phyloP scores from a whole-genome alignment of 2,888 invertebrate species.

The Tipula helvola region DNA sequence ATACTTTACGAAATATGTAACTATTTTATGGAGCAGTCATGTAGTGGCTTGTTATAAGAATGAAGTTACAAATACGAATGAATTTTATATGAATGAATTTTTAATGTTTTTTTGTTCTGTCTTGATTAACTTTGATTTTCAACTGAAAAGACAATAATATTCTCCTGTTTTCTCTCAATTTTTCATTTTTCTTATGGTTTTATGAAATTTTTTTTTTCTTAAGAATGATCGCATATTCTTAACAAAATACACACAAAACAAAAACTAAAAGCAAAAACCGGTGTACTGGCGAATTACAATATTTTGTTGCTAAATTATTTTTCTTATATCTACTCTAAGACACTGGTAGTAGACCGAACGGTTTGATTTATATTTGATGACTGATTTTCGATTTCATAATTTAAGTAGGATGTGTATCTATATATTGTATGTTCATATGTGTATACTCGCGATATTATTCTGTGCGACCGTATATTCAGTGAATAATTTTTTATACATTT shows the following conservation, averaged over 20 bases:
- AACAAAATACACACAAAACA: neutral
- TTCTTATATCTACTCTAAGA: neutral
- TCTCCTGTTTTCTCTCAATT: neutral
- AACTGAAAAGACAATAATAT: neutral
- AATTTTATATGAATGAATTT: constrained; percentile 9
- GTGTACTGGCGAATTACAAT: neutral
- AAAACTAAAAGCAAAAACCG: neutral
- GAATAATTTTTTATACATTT: neutral
- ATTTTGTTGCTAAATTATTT: neutral
- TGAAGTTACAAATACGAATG: constrained; percentile 8
- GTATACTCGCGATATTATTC: neutral
- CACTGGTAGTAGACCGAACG: neutral
- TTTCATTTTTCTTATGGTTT: neutral
- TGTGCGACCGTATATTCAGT: neutral
- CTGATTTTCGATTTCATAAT: neutral
- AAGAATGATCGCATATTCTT: neutral
- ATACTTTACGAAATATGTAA: neutral
- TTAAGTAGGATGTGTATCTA: neutral
- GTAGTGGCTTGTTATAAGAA: neutral
- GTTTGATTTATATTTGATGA: neutral
- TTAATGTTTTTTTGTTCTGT: neutral
- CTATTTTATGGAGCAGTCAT: neutral
- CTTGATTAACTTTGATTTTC: neutral
- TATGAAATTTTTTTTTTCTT: neutral
- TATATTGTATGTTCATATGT: too few relatives aligned